phyloP scores from a whole-genome alignment of 2,113 vertebrate species.

The Phylloscopus trochilus region DNA sequence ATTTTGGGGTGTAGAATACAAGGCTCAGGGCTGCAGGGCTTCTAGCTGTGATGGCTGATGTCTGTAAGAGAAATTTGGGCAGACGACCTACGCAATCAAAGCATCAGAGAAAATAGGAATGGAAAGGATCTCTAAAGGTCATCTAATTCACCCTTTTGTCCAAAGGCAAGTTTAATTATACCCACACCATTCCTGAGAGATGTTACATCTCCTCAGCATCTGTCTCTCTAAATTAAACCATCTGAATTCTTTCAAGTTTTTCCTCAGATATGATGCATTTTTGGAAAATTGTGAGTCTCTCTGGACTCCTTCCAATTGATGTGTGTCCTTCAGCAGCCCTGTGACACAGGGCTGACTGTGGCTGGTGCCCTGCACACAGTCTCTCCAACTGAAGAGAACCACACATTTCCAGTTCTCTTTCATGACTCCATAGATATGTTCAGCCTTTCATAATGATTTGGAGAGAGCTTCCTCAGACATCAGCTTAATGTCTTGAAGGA shows the following conservation, averaged over 20 bases:
- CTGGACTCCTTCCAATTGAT: neutral
- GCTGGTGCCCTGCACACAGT: neutral
- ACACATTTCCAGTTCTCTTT: neutral
- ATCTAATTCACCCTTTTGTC: neutral
- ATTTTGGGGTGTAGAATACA: neutral
- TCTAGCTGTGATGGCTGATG: neutral
- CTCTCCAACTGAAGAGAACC: accelerated
- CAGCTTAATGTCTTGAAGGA: neutral
- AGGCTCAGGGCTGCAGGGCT: neutral
- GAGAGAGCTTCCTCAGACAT: neutral
- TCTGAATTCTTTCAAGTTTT: neutral
- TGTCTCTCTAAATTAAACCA: conserved; percentile 18
- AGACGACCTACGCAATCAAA: neutral
- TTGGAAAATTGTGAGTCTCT: neutral
- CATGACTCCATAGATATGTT: neutral
- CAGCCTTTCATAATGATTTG: neutral
- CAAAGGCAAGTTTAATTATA: conserved; percentile 25
- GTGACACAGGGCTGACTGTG: neutral
- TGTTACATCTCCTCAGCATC: neutral
- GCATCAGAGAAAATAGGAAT: neutral
- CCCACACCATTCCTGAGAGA: neutral
- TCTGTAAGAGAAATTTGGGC: neutral
- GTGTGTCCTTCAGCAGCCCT: neutral
- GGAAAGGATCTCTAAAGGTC: conserved; percentile 11
- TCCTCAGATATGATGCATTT: neutral